These are phyloP conservation scores for Xylocopa sonorina DNA, from an alignment of 1,140 invertebrate species.

Conservation along the genomic window DNA sequence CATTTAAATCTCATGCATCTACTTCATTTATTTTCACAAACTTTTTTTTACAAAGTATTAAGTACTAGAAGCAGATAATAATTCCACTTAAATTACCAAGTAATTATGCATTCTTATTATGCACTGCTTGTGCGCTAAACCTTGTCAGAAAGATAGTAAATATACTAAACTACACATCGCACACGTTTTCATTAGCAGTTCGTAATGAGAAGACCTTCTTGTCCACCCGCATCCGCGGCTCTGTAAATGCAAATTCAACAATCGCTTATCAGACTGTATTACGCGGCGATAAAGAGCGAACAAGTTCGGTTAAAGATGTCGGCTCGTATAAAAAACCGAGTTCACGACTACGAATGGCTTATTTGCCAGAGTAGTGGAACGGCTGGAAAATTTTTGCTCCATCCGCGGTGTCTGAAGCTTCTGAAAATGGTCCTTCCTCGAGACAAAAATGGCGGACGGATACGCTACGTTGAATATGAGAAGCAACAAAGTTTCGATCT, in stretches of 20 bases:
- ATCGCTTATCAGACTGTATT: constrained; percentile 34
- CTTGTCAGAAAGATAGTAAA: background rate
- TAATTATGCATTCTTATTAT: background rate
- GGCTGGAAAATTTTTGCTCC: background rate
- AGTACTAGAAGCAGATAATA: too few species aligned
- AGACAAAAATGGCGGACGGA: too few species aligned
- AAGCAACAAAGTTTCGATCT: too few species aligned
- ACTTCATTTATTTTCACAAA: too few species aligned
- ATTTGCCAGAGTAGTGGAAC: constrained; percentile 9
- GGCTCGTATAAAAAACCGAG: constrained; percentile 5
- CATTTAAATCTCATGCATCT: too few species aligned
- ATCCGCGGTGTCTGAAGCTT: too few species aligned
- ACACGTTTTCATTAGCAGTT: background rate
- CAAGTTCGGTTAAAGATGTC: constrained; percentile 11
- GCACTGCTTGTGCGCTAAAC: background rate
- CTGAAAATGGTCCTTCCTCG: background rate
- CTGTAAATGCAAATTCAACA: constrained; percentile 49
- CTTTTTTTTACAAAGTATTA: too few species aligned
- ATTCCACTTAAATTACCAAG: too few species aligned
- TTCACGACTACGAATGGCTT: constrained; percentile 29
- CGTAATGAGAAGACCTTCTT: background rate
- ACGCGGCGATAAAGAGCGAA: constrained; percentile 27
- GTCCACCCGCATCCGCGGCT: constrained; percentile 33
- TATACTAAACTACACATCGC: background rate
- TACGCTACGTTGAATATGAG: too few species aligned